Percentiles rank a stretch among this genome's conserved stretches.
phyloP scores from a whole-genome alignment of 1,140 invertebrate species.

The Reticulitermes speratus region DNA sequence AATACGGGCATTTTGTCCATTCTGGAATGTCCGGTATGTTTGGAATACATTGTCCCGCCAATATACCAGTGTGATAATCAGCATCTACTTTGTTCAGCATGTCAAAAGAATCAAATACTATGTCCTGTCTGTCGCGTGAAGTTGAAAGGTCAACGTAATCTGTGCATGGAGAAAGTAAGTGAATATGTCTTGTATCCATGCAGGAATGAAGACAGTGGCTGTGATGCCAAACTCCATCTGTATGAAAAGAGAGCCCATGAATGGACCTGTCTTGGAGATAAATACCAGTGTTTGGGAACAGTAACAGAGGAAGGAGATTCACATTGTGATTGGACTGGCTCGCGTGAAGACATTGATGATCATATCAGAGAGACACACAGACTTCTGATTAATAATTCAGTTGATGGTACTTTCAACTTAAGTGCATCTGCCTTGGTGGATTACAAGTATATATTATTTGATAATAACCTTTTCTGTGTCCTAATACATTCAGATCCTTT shows the following conservation, averaged over 20 bases:
- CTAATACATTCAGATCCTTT: neutral
- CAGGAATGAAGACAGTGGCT: neutral
- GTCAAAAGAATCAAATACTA: neutral
- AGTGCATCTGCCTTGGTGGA: neutral
- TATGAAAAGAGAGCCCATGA: neutral
- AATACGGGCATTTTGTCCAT: neutral
- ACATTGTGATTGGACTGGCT: neutral
- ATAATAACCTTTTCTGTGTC: neutral
- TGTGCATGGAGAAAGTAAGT: neutral
- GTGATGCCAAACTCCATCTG: neutral
- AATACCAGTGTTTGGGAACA: neutral
- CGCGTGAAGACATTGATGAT: neutral
- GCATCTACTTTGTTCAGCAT: neutral
- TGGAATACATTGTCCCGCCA: neutral
- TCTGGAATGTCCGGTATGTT: constrained; percentile 8
- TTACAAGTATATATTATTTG: neutral
- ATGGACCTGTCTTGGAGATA: neutral
- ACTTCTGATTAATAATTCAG: neutral
- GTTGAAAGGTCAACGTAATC: neutral
- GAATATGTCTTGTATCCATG: neutral
- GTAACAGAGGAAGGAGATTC: neutral
- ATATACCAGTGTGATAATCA: neutral
- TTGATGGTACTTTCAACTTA: neutral
- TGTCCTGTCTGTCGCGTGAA: neutral
- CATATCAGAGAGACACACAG: neutral